Conservation (phyloP, 2,888 invertebrate species). For the Tetheella fluctuosa region DNA sequence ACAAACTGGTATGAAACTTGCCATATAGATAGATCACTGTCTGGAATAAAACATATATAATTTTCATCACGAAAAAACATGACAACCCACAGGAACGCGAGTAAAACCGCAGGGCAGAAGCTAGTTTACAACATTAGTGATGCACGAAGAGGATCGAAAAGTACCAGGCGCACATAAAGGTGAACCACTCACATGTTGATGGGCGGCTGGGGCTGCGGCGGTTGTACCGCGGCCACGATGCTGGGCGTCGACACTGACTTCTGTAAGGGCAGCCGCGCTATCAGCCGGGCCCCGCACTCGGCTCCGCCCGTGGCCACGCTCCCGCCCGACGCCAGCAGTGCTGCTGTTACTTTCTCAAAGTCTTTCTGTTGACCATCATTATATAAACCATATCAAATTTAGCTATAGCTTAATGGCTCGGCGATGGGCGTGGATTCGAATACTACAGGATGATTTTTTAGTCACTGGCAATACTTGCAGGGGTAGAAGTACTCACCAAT, state of each 20-base stretch:
- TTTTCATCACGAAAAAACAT: too few relatives aligned
- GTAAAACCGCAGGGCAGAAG: neutral
- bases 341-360: constrained; percentile 87
- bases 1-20: too few relatives aligned
- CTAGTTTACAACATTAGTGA: too few relatives aligned
- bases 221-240: constrained; percentile 87
- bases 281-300: constrained; percentile 73
- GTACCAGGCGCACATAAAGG: neutral
- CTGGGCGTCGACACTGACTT: constrained; percentile 96
- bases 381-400: too few relatives aligned
- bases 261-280: constrained; percentile 89
- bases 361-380: constrained; percentile 81
- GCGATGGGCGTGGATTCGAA: too few relatives aligned
- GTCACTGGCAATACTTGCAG: too few relatives aligned
- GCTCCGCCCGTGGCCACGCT: constrained; percentile 55
- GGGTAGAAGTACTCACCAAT: too few relatives aligned
- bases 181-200: constrained; percentile 59
- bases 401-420: too few relatives aligned
- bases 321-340: constrained; percentile 69
- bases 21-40: too few relatives aligned
- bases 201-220: constrained; percentile 63
- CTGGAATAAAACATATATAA: too few relatives aligned
- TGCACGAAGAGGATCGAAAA: neutral
- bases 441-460: too few relatives aligned
- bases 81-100: neutral